phyloP scores from a whole-genome alignment of 1,140 invertebrate genomes.

The Contarinia nasturtii region DNA sequence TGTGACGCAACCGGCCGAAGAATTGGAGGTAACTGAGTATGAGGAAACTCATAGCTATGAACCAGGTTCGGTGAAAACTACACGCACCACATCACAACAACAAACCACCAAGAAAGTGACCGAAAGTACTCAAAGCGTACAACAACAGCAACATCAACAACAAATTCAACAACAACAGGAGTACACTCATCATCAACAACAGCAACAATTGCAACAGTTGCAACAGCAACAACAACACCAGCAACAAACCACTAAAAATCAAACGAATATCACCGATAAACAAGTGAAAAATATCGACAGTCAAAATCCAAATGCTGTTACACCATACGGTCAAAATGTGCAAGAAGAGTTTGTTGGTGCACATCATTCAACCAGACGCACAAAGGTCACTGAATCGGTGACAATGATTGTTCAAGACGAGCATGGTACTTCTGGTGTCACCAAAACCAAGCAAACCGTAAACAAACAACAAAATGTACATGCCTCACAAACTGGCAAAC shows the following conservation, averaged over 20 bases:
- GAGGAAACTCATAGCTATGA: conserved; percentile 1
- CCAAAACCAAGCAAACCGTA: no score
- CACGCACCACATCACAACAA: background rate
- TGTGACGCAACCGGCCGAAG: background rate
- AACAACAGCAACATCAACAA: conserved; percentile 2
- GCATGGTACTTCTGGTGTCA: no score
- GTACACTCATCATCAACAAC: background rate
- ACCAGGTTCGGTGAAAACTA: background rate
- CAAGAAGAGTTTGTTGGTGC: no score
- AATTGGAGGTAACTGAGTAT: background rate
- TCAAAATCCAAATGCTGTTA: no score
- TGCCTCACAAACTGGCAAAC: no score
- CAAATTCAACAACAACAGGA: conserved; percentile 1
- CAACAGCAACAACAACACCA: background rate
- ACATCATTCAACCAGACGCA: no score
- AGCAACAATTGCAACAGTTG: background rate
- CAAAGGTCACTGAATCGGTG: no score
- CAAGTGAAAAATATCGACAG: no score
- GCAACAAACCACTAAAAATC: background rate
- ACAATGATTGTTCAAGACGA: no score
- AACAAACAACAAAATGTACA: no score
- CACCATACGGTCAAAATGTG: no score
- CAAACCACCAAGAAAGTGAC: background rate
- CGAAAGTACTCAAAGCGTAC: background rate
- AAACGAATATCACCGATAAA: no score